phyloP scores from a whole-genome alignment of 2,797 vertebrate species.

The Anisognathus igniventris region DNA sequence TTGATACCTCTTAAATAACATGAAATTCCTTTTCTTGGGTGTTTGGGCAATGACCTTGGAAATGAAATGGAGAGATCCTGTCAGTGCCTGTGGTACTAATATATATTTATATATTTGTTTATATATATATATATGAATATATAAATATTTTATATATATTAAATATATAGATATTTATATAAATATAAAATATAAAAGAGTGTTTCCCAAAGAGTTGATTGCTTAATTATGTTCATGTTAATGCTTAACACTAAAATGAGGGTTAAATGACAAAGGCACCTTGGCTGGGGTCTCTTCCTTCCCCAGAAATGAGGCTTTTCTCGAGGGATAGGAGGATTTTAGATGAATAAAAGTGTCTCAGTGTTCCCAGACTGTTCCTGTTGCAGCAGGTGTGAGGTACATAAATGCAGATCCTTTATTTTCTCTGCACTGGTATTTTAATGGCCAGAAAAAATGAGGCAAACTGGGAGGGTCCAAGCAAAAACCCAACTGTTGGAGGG shows the following conservation, averaged over 20 bases:
- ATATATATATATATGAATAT: too few species aligned
- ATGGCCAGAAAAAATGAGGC: background rate
- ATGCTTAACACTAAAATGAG: background rate
- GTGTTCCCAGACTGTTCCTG: background rate
- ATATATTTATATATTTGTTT: background rate
- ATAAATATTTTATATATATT: too few species aligned
- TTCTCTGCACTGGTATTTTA: background rate
- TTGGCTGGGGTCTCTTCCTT: background rate
- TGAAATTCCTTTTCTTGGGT: background rate
- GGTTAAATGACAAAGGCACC: background rate
- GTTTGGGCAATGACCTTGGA: slow-evolving; percentile 1
- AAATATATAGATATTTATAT: too few species aligned
- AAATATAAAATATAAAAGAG: background rate
- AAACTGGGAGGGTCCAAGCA: background rate
- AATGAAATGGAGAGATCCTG: background rate
- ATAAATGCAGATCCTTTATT: fast-evolving
- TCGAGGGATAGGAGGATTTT: background rate
- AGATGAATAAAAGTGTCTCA: background rate
- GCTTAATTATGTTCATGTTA: background rate
- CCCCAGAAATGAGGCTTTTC: background rate
- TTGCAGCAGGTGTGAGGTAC: background rate
- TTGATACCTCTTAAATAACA: background rate
- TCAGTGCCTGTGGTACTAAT: background rate
- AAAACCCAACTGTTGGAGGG: background rate
- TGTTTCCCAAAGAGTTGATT: background rate